These are phyloP conservation scores for Ichneumoninae sp. DNA, from an alignment of 2,888 invertebrate genomes.

Conservation along the genomic window DNA sequence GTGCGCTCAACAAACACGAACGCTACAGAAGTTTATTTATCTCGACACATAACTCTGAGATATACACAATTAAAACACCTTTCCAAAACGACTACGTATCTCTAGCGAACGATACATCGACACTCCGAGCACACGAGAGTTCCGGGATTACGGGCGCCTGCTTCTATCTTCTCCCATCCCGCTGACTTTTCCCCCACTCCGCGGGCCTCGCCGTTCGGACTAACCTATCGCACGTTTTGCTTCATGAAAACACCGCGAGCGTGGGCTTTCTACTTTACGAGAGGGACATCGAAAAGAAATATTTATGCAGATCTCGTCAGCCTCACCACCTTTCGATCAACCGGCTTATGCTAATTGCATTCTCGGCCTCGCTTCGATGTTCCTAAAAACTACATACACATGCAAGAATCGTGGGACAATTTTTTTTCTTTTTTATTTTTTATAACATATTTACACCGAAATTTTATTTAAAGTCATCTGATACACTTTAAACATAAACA, in stretches of 20 bases:
- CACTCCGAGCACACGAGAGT: conserved; percentile 16
- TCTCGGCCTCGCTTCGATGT: neutral
- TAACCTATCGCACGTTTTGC: conserved; percentile 11
- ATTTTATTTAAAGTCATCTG: conserved; percentile 65
- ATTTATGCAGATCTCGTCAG: neutral
- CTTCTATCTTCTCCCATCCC: conserved; percentile 1
- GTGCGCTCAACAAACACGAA: neutral
- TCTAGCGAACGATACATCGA: conserved; percentile 16
- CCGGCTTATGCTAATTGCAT: conserved; percentile 1
- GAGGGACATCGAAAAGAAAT: neutral
- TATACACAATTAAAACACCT: conserved; percentile 20
- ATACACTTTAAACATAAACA: conserved; percentile 65
- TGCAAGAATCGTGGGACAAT: neutral
- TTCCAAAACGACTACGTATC: conserved; percentile 34
- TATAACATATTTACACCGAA: conserved; percentile 67
- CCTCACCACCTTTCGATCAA: conserved; percentile 17
- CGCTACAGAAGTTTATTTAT: conserved; percentile 31
- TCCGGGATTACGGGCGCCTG: conserved; percentile 19
- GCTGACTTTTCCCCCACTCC: conserved; percentile 12
- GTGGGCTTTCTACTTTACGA: neutral
- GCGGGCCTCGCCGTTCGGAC: conserved; percentile 8
- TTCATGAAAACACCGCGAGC: conserved; percentile 12
- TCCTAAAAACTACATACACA: neutral
- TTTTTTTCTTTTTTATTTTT: conserved; percentile 1
- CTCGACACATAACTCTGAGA: conserved; percentile 4